These are phyloP conservation scores for Polia nebulosa DNA, from an alignment of 2,888 invertebrate species.

Conservation along the genomic window DNA sequence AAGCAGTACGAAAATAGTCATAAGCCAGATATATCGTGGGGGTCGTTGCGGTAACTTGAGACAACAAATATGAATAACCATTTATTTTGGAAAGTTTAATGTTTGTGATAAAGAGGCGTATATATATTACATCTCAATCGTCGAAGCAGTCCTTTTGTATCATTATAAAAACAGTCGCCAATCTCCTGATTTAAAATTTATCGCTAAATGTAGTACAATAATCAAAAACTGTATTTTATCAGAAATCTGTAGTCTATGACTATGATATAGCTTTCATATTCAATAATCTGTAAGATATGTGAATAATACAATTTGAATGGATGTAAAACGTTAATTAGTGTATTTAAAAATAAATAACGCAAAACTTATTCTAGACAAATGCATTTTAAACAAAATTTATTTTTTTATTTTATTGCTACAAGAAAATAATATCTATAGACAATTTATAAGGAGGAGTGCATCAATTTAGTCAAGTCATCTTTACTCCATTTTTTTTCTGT, in stretches of 20 bases:
- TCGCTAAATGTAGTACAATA: conserved; percentile 38
- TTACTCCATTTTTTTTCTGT: neutral
- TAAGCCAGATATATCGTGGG: conserved; percentile 21
- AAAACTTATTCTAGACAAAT: conserved; percentile 54
- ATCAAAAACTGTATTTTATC: conserved; percentile 39
- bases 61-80: conserved; percentile 33
- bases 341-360: conserved; percentile 47
- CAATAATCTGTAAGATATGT: conserved; percentile 53
- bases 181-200: conserved; percentile 24
- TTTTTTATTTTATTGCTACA: conserved; percentile 17
- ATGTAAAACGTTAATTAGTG: conserved; percentile 27
- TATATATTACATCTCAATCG: conserved; percentile 48
- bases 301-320: conserved; percentile 53
- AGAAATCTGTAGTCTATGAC: conserved; percentile 47
- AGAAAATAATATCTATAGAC: conserved; percentile 29
- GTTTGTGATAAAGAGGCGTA: conserved; percentile 20
- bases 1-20: conserved; percentile 14
- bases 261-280: conserved; percentile 44
- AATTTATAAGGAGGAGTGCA: conserved; percentile 10
- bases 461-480: neutral
- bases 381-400: conserved; percentile 37
- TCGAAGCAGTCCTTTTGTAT: conserved; percentile 31
- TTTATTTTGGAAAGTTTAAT: conserved; percentile 38
- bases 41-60: conserved; percentile 10
- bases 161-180: conserved; percentile 35